phyloP scores from a whole-genome alignment of 2,113 vertebrate species.

The Bombycilla garrulus region DNA sequence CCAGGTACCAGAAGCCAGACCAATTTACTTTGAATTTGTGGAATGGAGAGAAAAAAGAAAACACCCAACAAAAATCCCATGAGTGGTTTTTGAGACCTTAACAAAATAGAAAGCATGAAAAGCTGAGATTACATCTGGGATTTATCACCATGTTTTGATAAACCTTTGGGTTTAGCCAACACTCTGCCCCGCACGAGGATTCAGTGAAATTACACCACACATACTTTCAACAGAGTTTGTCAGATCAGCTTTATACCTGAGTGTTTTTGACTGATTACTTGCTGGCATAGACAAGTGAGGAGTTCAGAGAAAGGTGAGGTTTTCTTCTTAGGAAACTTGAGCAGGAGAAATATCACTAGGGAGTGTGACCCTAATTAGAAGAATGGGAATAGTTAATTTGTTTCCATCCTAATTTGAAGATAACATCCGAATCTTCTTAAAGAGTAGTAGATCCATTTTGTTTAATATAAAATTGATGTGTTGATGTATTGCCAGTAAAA shows the following conservation, averaged over 20 bases:
- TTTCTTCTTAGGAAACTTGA: not conserved
- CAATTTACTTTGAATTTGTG: constrained; percentile 55
- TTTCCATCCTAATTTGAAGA: not conserved
- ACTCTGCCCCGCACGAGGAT: not conserved
- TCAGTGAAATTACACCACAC: not conserved
- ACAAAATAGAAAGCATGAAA: constrained; percentile 27
- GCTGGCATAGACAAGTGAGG: not conserved
- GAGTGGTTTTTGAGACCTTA: constrained; percentile 9
- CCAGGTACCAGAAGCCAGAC: constrained; percentile 57
- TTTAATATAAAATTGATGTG: not conserved
- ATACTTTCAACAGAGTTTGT: not conserved
- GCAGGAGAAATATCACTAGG: not conserved
- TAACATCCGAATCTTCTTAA: not conserved
- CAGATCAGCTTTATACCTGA: not conserved
- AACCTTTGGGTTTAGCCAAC: not conserved
- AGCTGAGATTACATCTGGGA: not conserved
- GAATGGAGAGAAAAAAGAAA: constrained; percentile 16
- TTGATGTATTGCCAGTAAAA: not conserved
- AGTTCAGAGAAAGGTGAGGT: constrained; percentile 23
- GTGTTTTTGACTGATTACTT: not conserved
- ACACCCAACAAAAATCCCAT: not conserved
- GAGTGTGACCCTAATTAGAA: not conserved
- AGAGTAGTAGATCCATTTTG: not conserved
- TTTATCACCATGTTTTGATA: constrained; percentile 52
- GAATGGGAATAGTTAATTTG: not conserved